Base-by-base conservation (phyloP, 2,113 vertebrate genomes). In the Ploceus nigricollis region DNA sequence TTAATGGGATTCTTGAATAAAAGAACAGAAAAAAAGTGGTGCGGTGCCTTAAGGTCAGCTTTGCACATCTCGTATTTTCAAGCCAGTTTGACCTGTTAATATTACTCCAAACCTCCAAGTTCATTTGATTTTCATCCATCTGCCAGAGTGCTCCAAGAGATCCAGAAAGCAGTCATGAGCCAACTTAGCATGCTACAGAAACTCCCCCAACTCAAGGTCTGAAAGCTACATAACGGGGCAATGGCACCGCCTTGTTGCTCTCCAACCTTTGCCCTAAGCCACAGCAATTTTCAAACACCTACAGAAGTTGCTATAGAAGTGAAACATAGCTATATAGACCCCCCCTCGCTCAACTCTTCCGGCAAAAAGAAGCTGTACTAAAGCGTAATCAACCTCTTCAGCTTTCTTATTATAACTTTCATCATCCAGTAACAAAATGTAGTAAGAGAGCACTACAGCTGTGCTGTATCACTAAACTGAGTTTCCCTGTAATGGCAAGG, bases 1-100 rank as follows among this genome's bases (percentile, higher is more conserved):
- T n/a, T 61, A 90, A 89, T 72, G 37, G n/a, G 91, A 92, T 92
- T 92, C 20, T 45, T 86, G 47, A 94, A 63, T 37, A 70, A 31
- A 90, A 68, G 39, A 90, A 88, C 15, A 87, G 30, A 83, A 88
- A 68, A 90, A 63, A n/a, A 71, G 23, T 6, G 15, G 15, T 15
- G 33, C 37, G 10, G 31, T 91, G 63, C 22, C 39, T 87, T 86
- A 54, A 87, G 30, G 81, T 91, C 84, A 77, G n/a, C 82, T 86
- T 85, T 87, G 47, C 51, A 50, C 61, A 82, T 71, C 42, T 80
- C 3, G 0, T 50, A 24, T 83, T 94, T 93, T 91, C 42, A 69
- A 87, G 78, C 53, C 63, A 91, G 63, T 80, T 19, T 54, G 63
- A 51, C 53, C 75, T 4, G 0, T 48, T 57, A 58, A 51, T 16